These are phyloP conservation scores for Oenanthe melanoleuca DNA, from an alignment of 2,113 vertebrate genomes.

Conservation along the genomic window DNA sequence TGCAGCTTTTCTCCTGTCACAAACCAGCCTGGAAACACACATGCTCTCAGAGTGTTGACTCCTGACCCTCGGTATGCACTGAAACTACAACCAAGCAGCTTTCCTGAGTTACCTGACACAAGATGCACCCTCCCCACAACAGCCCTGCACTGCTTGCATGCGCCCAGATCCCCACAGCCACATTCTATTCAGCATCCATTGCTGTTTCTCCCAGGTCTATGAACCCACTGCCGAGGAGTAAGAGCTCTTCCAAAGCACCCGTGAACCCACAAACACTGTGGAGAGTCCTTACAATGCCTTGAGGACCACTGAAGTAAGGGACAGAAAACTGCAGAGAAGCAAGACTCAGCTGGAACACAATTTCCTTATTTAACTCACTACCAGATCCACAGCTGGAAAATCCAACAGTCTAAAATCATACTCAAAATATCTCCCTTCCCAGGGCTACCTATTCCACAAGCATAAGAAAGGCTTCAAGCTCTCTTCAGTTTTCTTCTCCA, in stretches of 20 bases:
- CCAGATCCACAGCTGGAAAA: not conserved
- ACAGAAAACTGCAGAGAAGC: rapidly evolving
- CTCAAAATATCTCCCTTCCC: not conserved
- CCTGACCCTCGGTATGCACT: not conserved
- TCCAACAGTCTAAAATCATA: not conserved
- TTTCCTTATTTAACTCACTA: not conserved
- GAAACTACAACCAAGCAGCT: not conserved
- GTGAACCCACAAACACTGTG: rapidly evolving
- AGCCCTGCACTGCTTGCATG: rapidly evolving
- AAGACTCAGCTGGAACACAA: not conserved
- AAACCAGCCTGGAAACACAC: not conserved
- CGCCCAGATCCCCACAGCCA: not conserved
- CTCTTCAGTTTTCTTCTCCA: not conserved
- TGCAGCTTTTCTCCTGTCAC: not conserved
- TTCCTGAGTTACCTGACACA: not conserved
- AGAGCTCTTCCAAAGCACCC: not conserved
- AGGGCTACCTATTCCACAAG: not conserved
- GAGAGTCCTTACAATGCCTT: rapidly evolving
- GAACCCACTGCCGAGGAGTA: rapidly evolving
- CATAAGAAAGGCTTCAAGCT: not conserved
- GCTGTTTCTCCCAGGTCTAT: rapidly evolving
- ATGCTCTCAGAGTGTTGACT: rapidly evolving
- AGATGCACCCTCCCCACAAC: not conserved
- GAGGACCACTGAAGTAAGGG: rapidly evolving
- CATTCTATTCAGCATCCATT: rapidly evolving